Evolutionary conservation across 2,888 invertebrate species (phyloP), one percentile per base, ranked within the genome.

Genomic region (Sphaeridia pumilis): DNA sequence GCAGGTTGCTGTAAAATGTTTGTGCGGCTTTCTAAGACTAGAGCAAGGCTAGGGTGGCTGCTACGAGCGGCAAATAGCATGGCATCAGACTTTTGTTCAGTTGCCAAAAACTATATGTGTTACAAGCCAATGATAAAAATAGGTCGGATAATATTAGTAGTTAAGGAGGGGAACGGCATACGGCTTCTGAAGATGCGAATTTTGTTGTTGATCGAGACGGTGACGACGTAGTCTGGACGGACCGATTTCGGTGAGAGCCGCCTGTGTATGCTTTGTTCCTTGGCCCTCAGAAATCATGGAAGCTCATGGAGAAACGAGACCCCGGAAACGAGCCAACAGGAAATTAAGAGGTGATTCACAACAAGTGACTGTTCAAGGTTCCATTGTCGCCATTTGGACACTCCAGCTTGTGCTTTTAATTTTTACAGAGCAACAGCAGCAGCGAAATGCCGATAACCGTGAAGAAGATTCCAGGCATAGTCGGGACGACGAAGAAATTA

Each of bases 61-160:
- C n/a, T n/a, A n/a, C n/a, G n/a, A n/a, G n/a, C n/a, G n/a, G n/a
- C n/a, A n/a, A n/a, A n/a, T n/a, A n/a, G n/a, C n/a, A n/a, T n/a
- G n/a, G n/a, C n/a, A n/a, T n/a, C n/a, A n/a, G n/a, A n/a, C n/a
- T n/a, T 38, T 51, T 51, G 50, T 44, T 20, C 2, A 1, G 10
- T 46, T 46, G 52, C 52, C 46, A 52, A 52, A 52, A 46, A 42
- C 34, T 46, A 45, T 46, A 38, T 44, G 41, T 46, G 46, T 10
- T 27, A 26, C 28, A 42, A n/a, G n/a, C n/a, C n/a, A n/a, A 35
- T 45, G 51, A 51, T 52, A 52, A 52, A 52, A 52, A 52, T 52
- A 52, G 27, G 38, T 38, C 38, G 52, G 52, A 28, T 51, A 47
- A 46, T 52, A 41, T 52, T 46, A 52, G 52, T 46, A 38, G 41